Percentiles rank a stretch among this genome's conserved stretches.
phyloP scores from a whole-genome alignment of 2,797 vertebrate species.

The Scyliorhinus canicula region DNA sequence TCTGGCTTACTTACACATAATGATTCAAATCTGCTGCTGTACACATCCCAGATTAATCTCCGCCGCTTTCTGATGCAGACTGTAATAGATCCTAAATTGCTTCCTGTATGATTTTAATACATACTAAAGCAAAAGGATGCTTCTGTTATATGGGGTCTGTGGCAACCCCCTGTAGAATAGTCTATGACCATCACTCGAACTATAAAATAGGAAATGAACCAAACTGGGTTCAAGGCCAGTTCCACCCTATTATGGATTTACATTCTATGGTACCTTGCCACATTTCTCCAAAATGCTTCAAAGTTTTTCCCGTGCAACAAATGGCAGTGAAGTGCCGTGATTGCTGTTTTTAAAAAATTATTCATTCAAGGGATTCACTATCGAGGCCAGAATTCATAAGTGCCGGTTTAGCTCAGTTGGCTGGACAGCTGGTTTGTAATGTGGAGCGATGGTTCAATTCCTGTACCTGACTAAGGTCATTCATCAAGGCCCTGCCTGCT shows the following conservation, averaged over 20 bases:
- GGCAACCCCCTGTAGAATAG: not conserved
- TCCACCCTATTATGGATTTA: not conserved
- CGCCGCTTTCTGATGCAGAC: not conserved
- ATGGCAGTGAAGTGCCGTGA: not conserved
- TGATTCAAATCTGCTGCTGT: slow-evolving; percentile 20
- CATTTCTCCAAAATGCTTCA: not conserved
- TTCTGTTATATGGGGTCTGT: not conserved
- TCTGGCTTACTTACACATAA: slow-evolving; percentile 26
- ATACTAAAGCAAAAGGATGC: not conserved
- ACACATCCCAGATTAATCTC: slow-evolving; percentile 21
- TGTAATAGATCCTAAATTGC: not conserved
- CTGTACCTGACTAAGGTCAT: too few species aligned
- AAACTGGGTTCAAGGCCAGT: not conserved
- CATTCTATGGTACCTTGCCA: not conserved
- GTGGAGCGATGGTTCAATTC: too few species aligned
- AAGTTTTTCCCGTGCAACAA: not conserved
- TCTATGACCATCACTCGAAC: not conserved
- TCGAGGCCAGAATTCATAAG: too few species aligned
- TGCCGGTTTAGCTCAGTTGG: too few species aligned
- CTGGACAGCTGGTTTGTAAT: too few species aligned
- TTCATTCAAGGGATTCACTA: too few species aligned
- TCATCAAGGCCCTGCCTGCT: too few species aligned
- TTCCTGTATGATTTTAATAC: not conserved
- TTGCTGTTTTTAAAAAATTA: not conserved
- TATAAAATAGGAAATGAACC: not conserved